These are phyloP conservation scores for Phasianus colchicus DNA, from an alignment of 2,113 vertebrate species.

Conservation along the genomic window DNA sequence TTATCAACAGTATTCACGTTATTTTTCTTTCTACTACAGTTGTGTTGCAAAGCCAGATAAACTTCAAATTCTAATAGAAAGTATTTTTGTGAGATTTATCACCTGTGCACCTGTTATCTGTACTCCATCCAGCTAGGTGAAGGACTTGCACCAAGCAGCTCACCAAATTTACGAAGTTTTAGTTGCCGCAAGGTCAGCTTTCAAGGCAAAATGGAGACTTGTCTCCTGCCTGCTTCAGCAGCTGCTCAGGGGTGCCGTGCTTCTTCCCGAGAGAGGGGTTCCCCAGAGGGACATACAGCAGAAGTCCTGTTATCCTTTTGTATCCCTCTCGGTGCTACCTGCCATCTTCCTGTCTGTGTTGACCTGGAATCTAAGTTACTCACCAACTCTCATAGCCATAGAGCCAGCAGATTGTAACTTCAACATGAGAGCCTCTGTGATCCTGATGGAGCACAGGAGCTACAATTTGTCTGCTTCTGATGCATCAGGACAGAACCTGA, in stretches of 20 bases:
- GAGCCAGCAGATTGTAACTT: background rate
- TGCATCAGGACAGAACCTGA: background rate
- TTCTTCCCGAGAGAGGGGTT: background rate
- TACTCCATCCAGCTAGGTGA: background rate
- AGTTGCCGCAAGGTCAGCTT: background rate
- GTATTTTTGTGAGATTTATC: background rate
- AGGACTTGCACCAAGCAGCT: background rate
- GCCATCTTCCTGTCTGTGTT: background rate
- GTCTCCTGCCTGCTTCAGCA: background rate
- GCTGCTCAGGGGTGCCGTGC: background rate
- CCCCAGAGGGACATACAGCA: background rate
- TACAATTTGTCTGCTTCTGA: background rate
- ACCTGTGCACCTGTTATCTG: background rate
- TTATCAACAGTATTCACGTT: background rate
- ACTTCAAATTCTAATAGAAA: background rate
- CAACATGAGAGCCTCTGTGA: rapidly evolving
- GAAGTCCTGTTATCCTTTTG: rapidly evolving
- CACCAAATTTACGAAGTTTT: background rate
- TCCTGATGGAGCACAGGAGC: rapidly evolving
- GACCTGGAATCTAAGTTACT: background rate
- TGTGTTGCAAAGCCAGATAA: background rate
- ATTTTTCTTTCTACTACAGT: background rate
- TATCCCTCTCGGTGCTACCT: rapidly evolving
- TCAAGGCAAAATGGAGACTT: background rate
- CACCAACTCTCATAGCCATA: rapidly evolving